A percentile compares a stretch with the other conserved stretches of the same genome.
phyloP scores from a whole-genome alignment of 2,888 invertebrate species.

The Parthenolecanium corni region DNA sequence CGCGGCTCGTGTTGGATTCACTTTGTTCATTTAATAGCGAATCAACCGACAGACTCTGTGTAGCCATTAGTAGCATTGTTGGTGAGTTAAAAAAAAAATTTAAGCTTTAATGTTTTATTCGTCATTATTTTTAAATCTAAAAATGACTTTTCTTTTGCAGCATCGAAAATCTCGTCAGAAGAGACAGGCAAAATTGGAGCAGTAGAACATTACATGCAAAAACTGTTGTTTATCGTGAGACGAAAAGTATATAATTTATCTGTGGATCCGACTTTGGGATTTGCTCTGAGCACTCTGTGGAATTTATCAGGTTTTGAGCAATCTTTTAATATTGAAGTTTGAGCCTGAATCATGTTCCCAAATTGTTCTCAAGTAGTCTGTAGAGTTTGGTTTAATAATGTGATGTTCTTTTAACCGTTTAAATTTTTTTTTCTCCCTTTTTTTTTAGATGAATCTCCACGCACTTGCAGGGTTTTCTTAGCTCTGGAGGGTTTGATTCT shows the following conservation, averaged over 20 bases:
- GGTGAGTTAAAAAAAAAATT: slow-evolving; percentile 36
- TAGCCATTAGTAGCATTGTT: slow-evolving; percentile 65
- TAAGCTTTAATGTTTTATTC: neutral
- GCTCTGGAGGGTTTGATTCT: slow-evolving; percentile 54
- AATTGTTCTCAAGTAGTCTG: no score
- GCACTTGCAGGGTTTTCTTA: slow-evolving; percentile 56
- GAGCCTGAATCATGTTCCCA: no score
- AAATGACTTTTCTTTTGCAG: slow-evolving; percentile 34
- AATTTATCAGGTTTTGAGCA: slow-evolving; percentile 50
- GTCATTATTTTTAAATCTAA: neutral
- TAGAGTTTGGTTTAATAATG: no score
- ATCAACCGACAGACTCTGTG: slow-evolving; percentile 62
- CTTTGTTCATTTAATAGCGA: slow-evolving; percentile 55
- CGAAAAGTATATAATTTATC: slow-evolving; percentile 43
- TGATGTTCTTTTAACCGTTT: no score
- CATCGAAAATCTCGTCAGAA: slow-evolving; percentile 50
- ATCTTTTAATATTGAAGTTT: neutral
- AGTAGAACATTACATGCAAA: slow-evolving; percentile 54
- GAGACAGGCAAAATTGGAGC: slow-evolving; percentile 57
- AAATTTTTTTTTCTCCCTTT: no score
- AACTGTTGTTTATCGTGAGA: slow-evolving; percentile 52
- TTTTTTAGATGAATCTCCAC: slow-evolving; percentile 55
- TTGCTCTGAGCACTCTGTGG: slow-evolving; percentile 64
- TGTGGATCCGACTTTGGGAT: slow-evolving; percentile 59
- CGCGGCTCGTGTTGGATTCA: slow-evolving; percentile 57